Evolutionary conservation across 2,113 vertebrate species (phyloP).

Genomic region (Bos javanicus): DNA sequence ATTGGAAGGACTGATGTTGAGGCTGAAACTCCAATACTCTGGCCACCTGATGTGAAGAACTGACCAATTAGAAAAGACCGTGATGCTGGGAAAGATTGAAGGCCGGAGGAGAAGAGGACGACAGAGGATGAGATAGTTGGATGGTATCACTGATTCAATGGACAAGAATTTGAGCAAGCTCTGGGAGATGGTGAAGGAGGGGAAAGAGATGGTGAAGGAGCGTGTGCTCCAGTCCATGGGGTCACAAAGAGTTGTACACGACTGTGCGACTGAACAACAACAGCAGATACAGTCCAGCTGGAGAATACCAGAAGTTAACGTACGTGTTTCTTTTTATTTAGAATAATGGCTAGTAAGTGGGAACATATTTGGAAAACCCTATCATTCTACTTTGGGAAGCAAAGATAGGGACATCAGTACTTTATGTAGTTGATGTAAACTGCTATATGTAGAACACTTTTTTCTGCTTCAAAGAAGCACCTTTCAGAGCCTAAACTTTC

Average conservation of each 20-base stretch:
- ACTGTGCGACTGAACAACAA: not conserved
- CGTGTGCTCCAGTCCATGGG: not conserved
- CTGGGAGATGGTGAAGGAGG: not conserved
- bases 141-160: not conserved
- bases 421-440: not conserved
- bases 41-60: not conserved
- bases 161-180: not conserved
- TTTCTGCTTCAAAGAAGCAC: not conserved
- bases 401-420: not conserved
- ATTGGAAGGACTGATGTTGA: not conserved
- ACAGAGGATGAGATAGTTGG: not conserved
- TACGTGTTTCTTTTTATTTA: not conserved
- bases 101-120: accelerated
- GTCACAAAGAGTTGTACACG: accelerated
- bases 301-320: not conserved
- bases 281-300: not conserved
- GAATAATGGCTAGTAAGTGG: not conserved
- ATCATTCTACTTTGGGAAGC: not conserved
- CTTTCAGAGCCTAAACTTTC: not conserved
- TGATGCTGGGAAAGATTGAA: not conserved
- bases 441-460: not conserved
- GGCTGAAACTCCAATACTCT: not conserved
- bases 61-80: not conserved
- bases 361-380: not conserved
- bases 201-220: no score